Evolutionary conservation across 1,140 invertebrate genomes (phyloP), one percentile per base, ranked within the genome.

Genomic region (Heliconius nattereri): DNA sequence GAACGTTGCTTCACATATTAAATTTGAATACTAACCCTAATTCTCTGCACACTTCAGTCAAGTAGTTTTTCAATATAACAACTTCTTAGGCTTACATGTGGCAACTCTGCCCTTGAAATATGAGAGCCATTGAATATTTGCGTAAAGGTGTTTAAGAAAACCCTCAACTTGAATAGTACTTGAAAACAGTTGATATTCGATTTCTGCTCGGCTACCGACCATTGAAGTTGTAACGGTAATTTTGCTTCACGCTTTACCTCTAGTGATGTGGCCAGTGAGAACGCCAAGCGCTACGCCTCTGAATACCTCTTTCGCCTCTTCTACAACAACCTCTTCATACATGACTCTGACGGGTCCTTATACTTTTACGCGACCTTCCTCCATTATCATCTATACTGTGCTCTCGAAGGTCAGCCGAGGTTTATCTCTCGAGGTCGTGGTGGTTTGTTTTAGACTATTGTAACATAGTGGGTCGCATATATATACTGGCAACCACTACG

Each of bases 41-140:
- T 66, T 66, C 29, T 66, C 57, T 66, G 13, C 16, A 29, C 26
- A 29, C 60, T 66, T 66, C 23, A 66, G 23, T 16, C 23, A 66
- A 66, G 60, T 66, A 29, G 60, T 66, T 66, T 66, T 66, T 66
- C 60, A 29, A 66, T 66, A 66, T 66, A 29, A 66, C 26, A 66
- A 66, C 60, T 66, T 66, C 60, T 66, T 66, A 29, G 29, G 60
- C 60, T 66, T 66, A 66, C 29, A 66, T 66, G 13, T 66, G 60
- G 60, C 60, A 66, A 66, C 60, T 66, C 23, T 66, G 60, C 26
- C 26, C 60, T 66, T 66, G 60, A 66, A 66, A 60, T 60, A 60
- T 29, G 5, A 29, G 26, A 66, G 60, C 60, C 5, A 66, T 66
- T 29, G 60, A 66, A 66, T 66, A 66, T 66, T 66, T 66, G 29